Evolutionary conservation across 2,113 vertebrate species (phyloP), one percentile per base, ranked within the genome.

Genomic region (Arizona elegans): DNA sequence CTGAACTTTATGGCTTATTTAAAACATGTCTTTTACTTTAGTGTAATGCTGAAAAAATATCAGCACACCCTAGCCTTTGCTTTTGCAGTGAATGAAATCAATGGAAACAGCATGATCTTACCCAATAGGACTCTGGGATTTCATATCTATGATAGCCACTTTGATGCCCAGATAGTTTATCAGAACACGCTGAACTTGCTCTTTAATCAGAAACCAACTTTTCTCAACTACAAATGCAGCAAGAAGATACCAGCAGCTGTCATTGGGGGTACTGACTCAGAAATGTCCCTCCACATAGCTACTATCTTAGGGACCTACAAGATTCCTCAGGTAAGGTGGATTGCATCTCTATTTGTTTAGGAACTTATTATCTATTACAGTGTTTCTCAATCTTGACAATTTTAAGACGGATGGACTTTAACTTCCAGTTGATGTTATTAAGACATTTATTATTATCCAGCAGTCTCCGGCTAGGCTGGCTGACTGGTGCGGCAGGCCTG

Each of bases 21-120:
- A 55, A 15, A 1, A 24, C 38, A 17, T 8, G 2, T 70, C 59
- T 92, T 43, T 55, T 43, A 54, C 1, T 55, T 75, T 89, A 92
- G 92, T 21, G 9, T 38, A 21, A 19, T 89, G 52, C 52, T 53
- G 13, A 92, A 92, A 53, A 92, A 92, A 38, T 92, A 92, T 11
- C 92, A 92, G 17, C 92, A 92, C 43, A 53, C 24, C 52, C 24
- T 92, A 33, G 33, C 91, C 13, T 92, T 92, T 23, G 91, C 6
- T 7, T 92, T 92, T 88, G 87, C 87, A 11, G 62, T 92, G 52
- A 88, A 89, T 1, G 58, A 92, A 21, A 92, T 92, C 5, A 92
- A 92, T 75, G 59, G 88, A 15, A 88, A 92, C 17, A 33, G 1
- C 59, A 75, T 38, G 21, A 43, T 92, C 23, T 92, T 92, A 43